These are phyloP conservation scores for Luehdorfia chinensis DNA, from an alignment of 1,140 invertebrate genomes.

Conservation along the genomic window DNA sequence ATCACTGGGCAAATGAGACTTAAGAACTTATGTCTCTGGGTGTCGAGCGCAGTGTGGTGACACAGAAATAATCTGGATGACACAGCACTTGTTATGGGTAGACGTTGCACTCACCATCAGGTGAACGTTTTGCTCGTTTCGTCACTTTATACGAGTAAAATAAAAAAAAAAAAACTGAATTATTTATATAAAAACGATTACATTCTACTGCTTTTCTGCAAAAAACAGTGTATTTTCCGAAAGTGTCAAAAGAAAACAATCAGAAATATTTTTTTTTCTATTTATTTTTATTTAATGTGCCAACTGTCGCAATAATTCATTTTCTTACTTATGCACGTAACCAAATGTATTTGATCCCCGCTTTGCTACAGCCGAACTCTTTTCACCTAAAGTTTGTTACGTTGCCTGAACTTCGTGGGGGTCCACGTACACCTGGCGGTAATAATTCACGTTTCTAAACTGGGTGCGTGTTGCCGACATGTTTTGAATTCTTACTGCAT, in stretches of 20 bases:
- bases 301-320: slow-evolving; percentile 5
- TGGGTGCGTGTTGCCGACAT: background rate
- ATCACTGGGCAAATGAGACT: too few species aligned
- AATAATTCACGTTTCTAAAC: slow-evolving; percentile 3
- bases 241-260: background rate
- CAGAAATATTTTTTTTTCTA: background rate
- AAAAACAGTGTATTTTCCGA: too few species aligned
- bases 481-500: background rate
- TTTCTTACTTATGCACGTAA: background rate
- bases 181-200: too few species aligned
- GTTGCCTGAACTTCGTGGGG: background rate
- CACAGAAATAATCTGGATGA: too few species aligned
- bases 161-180: too few species aligned
- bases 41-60: too few species aligned
- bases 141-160: too few species aligned
- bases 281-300: background rate
- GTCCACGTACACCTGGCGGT: background rate
- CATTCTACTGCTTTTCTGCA: too few species aligned
- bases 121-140: too few species aligned
- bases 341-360: background rate
- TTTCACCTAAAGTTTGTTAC: background rate
- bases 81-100: too few species aligned
- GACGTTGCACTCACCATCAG: too few species aligned
- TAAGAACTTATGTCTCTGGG: too few species aligned
- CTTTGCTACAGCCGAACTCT: slow-evolving; percentile 4